Evolutionary conservation across 2,797 vertebrate genomes (phyloP).

Genomic region (Rhinogobio ventralis): DNA sequence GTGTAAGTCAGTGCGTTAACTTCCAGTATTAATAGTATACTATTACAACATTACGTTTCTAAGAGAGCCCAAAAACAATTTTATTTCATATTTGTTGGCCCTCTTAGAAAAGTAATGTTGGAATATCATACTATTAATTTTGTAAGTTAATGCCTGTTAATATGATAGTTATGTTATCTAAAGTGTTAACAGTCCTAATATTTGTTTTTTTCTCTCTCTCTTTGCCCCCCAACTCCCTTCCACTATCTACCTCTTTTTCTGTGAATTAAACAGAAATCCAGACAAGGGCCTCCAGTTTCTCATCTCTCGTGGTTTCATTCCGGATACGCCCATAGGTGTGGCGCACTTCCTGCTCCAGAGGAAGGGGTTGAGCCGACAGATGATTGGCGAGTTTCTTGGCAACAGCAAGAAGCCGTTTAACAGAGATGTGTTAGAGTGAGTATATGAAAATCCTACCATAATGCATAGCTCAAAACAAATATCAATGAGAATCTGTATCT

Average conservation of each 20-base stretch:
- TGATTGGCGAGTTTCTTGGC: slow-evolving; percentile 98
- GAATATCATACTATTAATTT: not conserved
- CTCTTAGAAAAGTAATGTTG: not conserved
- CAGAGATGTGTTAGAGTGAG: slow-evolving; percentile 87
- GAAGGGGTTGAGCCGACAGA: slow-evolving; percentile 97
- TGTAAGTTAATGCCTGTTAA: too few relatives aligned
- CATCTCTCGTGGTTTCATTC: slow-evolving; percentile 97
- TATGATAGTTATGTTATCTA: not conserved
- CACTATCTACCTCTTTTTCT: slow-evolving; percentile 20
- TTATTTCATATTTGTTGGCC: too few relatives aligned
- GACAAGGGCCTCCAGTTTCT: slow-evolving; percentile 99
- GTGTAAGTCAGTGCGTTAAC: too few relatives aligned
- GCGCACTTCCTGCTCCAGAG: slow-evolving; percentile 97
- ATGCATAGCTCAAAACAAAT: not conserved
- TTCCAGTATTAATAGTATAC: too few relatives aligned
- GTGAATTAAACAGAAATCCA: slow-evolving; percentile 84
- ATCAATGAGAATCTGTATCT: not conserved
- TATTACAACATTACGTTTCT: too few relatives aligned
- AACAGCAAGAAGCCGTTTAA: slow-evolving; percentile 99
- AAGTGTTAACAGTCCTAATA: not conserved
- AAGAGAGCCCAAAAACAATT: too few relatives aligned
- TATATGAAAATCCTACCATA: slow-evolving; percentile 46
- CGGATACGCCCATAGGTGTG: slow-evolving; percentile 96
- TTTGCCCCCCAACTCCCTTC: not conserved
- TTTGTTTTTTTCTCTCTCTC: not conserved